Evolutionary conservation across 2,797 vertebrate species (phyloP).

Genomic region (Alca torda): DNA sequence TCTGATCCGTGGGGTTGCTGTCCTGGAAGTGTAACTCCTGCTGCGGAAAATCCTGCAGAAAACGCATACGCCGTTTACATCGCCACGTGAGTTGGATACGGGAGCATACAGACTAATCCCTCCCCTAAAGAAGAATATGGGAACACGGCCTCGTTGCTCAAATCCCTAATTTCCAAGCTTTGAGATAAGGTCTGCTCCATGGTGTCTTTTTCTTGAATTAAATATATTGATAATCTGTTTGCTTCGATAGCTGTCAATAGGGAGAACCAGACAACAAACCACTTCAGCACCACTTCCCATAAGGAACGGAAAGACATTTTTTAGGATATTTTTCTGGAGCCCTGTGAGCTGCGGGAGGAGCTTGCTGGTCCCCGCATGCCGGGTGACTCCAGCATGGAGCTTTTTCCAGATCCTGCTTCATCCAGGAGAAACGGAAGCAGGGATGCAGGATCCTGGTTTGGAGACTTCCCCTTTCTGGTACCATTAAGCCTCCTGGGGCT

Average conservation of each 20-base stretch:
- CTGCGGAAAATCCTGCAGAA: not conserved
- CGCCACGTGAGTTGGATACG: fast-evolving
- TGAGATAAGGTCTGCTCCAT: fast-evolving
- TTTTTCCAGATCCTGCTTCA: not conserved
- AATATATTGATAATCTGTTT: not conserved
- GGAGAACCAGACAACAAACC: not conserved
- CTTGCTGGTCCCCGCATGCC: fast-evolving
- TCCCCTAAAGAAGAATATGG: not conserved
- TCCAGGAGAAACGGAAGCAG: not conserved
- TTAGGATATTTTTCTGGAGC: not conserved
- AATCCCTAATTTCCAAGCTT: not conserved
- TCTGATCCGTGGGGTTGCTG: fast-evolving
- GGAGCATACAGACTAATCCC: not conserved
- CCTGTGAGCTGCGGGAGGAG: not conserved
- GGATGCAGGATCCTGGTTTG: not conserved
- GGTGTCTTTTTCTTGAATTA: not conserved
- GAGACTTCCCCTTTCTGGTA: not conserved
- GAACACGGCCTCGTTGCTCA: not conserved
- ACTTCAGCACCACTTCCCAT: fast-evolving
- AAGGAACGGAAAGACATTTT: not conserved
- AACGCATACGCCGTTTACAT: fast-evolving
- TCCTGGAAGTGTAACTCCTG: fast-evolving
- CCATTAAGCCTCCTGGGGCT: not conserved
- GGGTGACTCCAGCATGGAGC: not conserved
- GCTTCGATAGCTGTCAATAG: not conserved